Evolutionary conservation across 2,888 invertebrate genomes (phyloP).

Genomic region (Rhyacophila evoluta): DNA sequence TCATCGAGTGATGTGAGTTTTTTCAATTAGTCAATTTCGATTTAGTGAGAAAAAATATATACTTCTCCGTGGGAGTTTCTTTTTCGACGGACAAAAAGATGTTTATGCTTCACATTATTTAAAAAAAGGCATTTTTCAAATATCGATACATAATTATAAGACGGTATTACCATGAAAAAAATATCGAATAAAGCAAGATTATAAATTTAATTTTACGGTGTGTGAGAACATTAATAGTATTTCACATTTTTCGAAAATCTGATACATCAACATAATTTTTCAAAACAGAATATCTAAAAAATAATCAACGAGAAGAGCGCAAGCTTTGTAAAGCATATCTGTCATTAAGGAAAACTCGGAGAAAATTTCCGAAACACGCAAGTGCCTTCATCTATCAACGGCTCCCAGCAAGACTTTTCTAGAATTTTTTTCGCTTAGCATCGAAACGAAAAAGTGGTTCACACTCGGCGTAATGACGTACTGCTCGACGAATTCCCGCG

Average conservation of each 20-base stretch:
- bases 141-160: no score
- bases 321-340: slow-evolving; percentile 6
- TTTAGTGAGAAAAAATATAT: no score
- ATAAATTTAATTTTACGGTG: no score
- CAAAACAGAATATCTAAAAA: slow-evolving; percentile 13
- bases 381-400: slow-evolving; percentile 14
- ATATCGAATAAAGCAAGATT: no score
- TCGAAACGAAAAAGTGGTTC: slow-evolving; percentile 22
- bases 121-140: no score
- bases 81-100: no score
- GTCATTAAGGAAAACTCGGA: slow-evolving; percentile 19
- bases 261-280: background rate
- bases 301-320: slow-evolving; percentile 10
- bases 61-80: no score
- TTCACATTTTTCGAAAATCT: background rate
- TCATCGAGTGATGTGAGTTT: no score
- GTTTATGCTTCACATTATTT: no score
- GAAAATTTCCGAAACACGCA: slow-evolving; percentile 17
- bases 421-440: background rate
- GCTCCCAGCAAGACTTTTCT: background rate
- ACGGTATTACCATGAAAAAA: no score
- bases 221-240: background rate
- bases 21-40: no score
- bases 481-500: slow-evolving; percentile 3
- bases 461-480: slow-evolving; percentile 22